phyloP scores from a whole-genome alignment of 37 sponge, comb jelly and placozoan genomes.

The Theonella swinhoei region DNA sequence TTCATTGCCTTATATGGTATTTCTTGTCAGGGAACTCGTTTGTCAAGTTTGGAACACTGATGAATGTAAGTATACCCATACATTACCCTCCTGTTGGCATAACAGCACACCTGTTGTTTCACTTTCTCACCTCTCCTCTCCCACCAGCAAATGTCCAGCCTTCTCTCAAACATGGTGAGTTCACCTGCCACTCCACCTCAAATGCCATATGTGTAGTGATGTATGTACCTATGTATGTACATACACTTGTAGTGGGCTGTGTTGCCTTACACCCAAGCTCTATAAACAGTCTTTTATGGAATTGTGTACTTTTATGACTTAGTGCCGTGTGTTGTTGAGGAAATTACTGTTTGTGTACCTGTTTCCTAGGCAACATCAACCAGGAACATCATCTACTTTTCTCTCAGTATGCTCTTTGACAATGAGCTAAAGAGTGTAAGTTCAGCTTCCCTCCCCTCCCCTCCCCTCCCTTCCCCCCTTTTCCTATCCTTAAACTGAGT shows the following conservation, averaged over 20 bases:
- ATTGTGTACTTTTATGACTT: no score
- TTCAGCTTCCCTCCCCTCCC: no score
- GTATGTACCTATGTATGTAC: no score
- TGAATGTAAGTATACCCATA: constrained; percentile 45
- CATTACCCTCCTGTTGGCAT: not conserved
- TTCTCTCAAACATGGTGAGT: constrained; percentile 55
- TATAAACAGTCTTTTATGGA: no score
- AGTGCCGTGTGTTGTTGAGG: no score
- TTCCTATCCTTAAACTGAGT: no score
- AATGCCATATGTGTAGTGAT: no score
- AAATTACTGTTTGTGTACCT: no score
- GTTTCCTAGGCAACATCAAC: constrained; percentile 55
- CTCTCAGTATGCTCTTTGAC: constrained; percentile 73
- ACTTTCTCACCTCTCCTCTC: not conserved
- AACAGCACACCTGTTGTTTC: not conserved
- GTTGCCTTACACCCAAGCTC: no score
- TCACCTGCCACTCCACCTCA: no score
- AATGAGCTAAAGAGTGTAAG: constrained; percentile 81
- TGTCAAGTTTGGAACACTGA: constrained; percentile 70
- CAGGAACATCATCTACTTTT: constrained; percentile 57
- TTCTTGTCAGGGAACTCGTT: constrained; percentile 52
- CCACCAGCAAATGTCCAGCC: constrained; percentile 66
- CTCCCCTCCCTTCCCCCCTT: not conserved
- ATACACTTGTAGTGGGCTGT: no score
- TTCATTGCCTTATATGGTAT: not conserved